phyloP scores from a whole-genome alignment of 23 tunicate genomes.

The Halocynthia aurantium region DNA sequence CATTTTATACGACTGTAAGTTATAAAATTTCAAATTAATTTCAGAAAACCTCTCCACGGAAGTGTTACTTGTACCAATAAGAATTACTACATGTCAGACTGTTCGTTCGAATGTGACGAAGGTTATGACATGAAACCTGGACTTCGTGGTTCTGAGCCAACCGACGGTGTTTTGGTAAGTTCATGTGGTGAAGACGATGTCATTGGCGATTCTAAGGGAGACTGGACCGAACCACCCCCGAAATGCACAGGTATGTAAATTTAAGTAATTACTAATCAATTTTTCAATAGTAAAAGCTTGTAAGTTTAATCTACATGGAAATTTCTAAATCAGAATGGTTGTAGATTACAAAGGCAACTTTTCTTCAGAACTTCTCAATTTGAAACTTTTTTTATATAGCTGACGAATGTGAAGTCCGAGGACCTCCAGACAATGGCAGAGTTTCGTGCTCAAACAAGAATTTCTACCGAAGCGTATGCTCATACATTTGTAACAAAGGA shows the following conservation, averaged over 20 bases:
- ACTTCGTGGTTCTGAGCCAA: slow-evolving; percentile 12
- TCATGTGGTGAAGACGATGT: slow-evolving; percentile 15
- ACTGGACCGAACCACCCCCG: slow-evolving; percentile 50
- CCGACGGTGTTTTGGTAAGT: background rate
- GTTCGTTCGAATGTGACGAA: slow-evolving; percentile 50
- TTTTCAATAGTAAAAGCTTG: no score
- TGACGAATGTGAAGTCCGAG: background rate
- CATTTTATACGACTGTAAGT: background rate
- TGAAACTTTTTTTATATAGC: background rate
- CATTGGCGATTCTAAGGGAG: slow-evolving; percentile 19
- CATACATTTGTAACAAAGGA: slow-evolving; percentile 27
- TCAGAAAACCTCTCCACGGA: slow-evolving; percentile 35
- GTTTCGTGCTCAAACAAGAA: slow-evolving; percentile 9
- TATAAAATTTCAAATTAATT: slow-evolving; percentile 1
- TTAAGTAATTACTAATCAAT: no score
- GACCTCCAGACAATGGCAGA: slow-evolving; percentile 12
- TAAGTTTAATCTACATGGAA: no score
- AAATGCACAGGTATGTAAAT: slow-evolving; percentile 19
- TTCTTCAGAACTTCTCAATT: no score
- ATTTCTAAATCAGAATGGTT: no score
- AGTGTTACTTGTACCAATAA: slow-evolving; percentile 33
- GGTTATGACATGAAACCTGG: slow-evolving; percentile 40
- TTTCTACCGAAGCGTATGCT: slow-evolving; percentile 15
- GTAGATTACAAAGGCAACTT: no score
- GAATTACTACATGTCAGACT: slow-evolving; percentile 38